Percentiles rank a stretch among this genome's conserved stretches.
Evolutionary conservation across 2,888 invertebrate genomes (phyloP).

Genomic region (Tetranychus truncatus): DNA sequence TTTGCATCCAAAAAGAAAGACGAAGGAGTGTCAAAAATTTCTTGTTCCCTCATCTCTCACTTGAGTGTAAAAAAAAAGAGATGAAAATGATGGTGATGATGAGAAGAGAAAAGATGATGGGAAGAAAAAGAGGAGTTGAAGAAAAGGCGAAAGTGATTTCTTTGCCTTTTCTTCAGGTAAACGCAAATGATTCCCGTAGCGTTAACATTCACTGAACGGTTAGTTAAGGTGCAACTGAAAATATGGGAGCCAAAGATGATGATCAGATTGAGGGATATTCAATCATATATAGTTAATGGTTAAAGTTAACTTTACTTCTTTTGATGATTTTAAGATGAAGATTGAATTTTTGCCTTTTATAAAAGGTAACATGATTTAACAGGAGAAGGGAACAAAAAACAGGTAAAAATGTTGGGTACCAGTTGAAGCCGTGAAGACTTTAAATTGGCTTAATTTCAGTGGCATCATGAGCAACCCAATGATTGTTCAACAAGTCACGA

Average conservation of each 20-base stretch:
- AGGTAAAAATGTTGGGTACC: not conserved
- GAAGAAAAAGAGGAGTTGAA: too few species aligned
- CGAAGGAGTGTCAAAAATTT: too few species aligned
- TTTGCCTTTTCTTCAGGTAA: not conserved
- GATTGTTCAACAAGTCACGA: constrained; percentile 1
- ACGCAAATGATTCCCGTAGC: not conserved
- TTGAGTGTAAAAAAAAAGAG: too few species aligned
- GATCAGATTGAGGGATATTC: not conserved
- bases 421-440: not conserved
- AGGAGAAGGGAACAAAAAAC: too few species aligned
- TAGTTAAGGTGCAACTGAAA: not conserved
- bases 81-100: too few species aligned
- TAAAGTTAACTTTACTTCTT: not conserved
- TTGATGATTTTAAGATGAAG: not conserved
- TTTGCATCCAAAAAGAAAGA: too few species aligned
- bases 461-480: constrained; percentile 1
- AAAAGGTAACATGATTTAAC: too few species aligned
- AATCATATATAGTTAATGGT: not conserved
- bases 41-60: too few species aligned
- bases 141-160: not conserved
- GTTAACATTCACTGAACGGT: not conserved
- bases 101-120: too few species aligned
- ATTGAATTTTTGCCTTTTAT: not conserved
- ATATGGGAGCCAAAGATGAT: not conserved
- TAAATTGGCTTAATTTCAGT: constrained; percentile 1